A percentile compares a stretch with the other conserved stretches of the same genome.
These are phyloP conservation scores for Girardinus metallicus DNA, from an alignment of 2,797 vertebrate species.

Conservation along the genomic window DNA sequence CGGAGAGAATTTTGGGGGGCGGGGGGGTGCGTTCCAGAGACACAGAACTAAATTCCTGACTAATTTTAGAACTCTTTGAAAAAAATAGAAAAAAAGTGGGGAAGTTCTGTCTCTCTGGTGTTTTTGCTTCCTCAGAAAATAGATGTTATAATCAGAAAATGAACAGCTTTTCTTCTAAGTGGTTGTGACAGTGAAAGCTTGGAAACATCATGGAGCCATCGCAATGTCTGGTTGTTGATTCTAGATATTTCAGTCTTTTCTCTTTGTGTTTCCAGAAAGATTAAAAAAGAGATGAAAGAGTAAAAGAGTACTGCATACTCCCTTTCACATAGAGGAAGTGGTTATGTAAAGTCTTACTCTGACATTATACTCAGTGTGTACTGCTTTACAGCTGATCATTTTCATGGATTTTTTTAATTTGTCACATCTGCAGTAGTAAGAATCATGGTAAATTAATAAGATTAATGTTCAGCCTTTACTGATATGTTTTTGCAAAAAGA, in stretches of 20 bases:
- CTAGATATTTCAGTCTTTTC: not conserved
- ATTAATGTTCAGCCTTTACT: not conserved
- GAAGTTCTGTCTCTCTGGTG: constrained; percentile 64
- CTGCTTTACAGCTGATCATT: not conserved
- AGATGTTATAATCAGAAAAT: constrained; percentile 15
- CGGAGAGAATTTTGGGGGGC: constrained; percentile 62
- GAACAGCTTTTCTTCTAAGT: constrained; percentile 7
- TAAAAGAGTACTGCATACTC: constrained; percentile 5
- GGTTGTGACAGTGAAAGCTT: not conserved
- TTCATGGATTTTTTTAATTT: not conserved
- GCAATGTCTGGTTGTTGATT: not conserved
- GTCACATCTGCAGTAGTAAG: not conserved
- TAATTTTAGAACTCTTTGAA: constrained; percentile 83
- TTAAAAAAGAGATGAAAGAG: not conserved
- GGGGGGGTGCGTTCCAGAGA: constrained; percentile 61
- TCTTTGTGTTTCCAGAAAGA: constrained; percentile 10
- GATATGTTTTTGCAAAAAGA: not conserved
- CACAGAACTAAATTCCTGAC: constrained; percentile 79
- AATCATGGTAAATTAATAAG: not conserved
- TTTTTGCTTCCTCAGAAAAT: constrained; percentile 51
- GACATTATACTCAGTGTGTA: not conserved
- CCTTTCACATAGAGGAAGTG: not conserved
- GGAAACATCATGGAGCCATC: not conserved
- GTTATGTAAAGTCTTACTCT: not conserved
- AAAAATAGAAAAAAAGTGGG: constrained; percentile 64